Conservation (phyloP, 2,888 invertebrate genomes). For the Polydrusus tereticollis region DNA sequence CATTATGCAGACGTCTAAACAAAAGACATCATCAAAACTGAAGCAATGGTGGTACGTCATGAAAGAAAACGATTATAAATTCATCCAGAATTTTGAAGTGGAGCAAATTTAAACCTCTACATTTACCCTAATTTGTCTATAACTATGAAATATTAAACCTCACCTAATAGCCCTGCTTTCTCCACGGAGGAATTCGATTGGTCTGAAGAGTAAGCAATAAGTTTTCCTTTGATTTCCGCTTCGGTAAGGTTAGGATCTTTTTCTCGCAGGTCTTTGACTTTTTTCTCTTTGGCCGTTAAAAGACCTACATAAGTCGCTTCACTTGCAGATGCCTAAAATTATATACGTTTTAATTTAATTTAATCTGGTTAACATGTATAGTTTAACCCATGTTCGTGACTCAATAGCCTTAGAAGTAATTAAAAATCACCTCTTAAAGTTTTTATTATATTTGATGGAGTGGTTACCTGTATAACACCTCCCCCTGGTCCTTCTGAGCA, state of each 20-base stretch:
- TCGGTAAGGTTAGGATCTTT: conserved; percentile 75
- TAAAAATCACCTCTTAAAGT: no score
- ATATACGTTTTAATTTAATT: not conserved
- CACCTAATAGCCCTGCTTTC: conserved; percentile 80
- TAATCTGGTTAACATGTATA: no score
- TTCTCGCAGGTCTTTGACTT: conserved; percentile 71
- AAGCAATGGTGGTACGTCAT: no score
- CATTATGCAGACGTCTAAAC: no score
- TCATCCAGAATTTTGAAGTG: no score
- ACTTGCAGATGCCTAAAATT: conserved; percentile 85
- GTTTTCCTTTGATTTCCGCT: conserved; percentile 76
- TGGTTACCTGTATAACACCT: conserved; percentile 83
- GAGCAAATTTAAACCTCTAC: no score
- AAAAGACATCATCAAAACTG: no score
- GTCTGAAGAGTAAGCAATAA: conserved; percentile 88
- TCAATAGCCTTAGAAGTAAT: no score
- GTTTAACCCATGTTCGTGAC: no score
- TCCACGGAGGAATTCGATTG: conserved; percentile 94
- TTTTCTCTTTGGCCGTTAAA: conserved; percentile 82
- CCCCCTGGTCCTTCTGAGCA: conserved; percentile 84
- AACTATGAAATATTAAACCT: not conserved
- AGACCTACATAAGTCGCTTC: conserved; percentile 89
- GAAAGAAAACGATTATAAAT: no score
- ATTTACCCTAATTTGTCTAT: no score
- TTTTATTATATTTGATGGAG: not conserved